These are phyloP conservation scores for Nephrocerus scutellatus DNA, from an alignment of 2,888 invertebrate species.

Conservation along the genomic window DNA sequence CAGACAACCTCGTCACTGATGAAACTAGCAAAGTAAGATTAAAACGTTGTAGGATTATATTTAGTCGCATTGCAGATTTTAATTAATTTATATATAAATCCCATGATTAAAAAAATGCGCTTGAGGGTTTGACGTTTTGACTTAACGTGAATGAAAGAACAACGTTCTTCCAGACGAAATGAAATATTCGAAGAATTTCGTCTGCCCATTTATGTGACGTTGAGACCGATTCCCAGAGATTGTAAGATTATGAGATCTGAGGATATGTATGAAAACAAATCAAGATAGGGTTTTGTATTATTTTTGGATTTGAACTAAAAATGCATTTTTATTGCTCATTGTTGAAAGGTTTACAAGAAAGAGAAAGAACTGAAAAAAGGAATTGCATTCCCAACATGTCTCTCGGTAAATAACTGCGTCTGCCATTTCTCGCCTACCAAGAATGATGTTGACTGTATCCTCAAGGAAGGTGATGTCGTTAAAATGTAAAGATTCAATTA, in stretches of 20 bases:
- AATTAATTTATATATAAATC: constrained; percentile 19
- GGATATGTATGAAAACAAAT: constrained; percentile 26
- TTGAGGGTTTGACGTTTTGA: constrained; percentile 35
- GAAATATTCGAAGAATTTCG: constrained; percentile 22
- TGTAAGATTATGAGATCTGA: constrained; percentile 50
- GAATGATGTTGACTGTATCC: constrained; percentile 77
- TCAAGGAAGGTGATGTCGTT: constrained; percentile 89
- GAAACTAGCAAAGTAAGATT: constrained; percentile 80
- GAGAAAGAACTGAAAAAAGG: constrained; percentile 98
- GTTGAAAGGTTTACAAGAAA: constrained; percentile 70
- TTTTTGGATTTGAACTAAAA: not conserved
- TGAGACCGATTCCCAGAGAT: constrained; percentile 35
- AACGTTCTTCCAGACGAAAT: constrained; percentile 25
- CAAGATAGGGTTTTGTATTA: not conserved
- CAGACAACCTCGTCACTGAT: constrained; percentile 78
- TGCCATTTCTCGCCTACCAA: constrained; percentile 97
- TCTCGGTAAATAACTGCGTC: constrained; percentile 98
- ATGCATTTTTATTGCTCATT: not conserved
- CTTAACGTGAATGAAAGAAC: constrained; percentile 14
- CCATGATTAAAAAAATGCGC: constrained; percentile 45
- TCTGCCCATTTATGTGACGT: constrained; percentile 22
- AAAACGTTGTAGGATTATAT: not conserved
- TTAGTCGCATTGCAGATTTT: not conserved
- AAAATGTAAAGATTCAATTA: constrained; percentile 76
- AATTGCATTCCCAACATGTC: constrained; percentile 97